These are phyloP conservation scores for Epiblema foenella DNA, from an alignment of 2,888 invertebrate species.

Conservation along the genomic window DNA sequence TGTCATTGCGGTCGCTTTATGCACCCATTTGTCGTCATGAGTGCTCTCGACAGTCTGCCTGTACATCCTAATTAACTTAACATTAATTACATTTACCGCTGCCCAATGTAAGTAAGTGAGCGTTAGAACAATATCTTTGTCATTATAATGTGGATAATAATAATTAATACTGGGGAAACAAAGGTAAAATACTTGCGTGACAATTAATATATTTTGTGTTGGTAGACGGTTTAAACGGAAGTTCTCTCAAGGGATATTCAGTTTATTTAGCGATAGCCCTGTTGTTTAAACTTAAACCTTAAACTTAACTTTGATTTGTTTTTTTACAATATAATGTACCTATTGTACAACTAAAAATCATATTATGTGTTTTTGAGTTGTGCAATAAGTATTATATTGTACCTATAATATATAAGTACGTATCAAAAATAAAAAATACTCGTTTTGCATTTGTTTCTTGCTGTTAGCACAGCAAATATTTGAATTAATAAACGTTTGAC, in stretches of 20 bases:
- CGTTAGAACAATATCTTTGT: not conserved
- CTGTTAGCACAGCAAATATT: too few species aligned
- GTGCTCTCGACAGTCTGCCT: slow-evolving; percentile 27
- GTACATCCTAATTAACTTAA: slow-evolving; percentile 22
- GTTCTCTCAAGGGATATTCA: not conserved
- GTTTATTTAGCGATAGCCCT: not conserved
- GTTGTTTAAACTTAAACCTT: too few species aligned
- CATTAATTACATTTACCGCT: slow-evolving; percentile 5
- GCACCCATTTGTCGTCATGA: slow-evolving; percentile 37
- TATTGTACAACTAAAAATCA: too few species aligned
- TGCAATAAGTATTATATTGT: too few species aligned
- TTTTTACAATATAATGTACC: too few species aligned
- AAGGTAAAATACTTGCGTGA: not conserved
- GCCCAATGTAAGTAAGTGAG: not conserved
- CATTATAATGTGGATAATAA: not conserved
- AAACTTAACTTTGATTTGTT: too few species aligned
- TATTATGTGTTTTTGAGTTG: too few species aligned
- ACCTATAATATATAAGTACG: too few species aligned
- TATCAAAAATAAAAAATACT: too few species aligned
- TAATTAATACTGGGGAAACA: not conserved
- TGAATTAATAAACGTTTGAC: too few species aligned
- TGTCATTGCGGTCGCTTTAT: slow-evolving; percentile 50
- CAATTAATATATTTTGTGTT: not conserved
- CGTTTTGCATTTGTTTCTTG: too few species aligned
- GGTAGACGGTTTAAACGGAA: too few species aligned